These are phyloP conservation scores for Leuciscus idus DNA, from an alignment of 2,113 vertebrate species.

Conservation along the genomic window DNA sequence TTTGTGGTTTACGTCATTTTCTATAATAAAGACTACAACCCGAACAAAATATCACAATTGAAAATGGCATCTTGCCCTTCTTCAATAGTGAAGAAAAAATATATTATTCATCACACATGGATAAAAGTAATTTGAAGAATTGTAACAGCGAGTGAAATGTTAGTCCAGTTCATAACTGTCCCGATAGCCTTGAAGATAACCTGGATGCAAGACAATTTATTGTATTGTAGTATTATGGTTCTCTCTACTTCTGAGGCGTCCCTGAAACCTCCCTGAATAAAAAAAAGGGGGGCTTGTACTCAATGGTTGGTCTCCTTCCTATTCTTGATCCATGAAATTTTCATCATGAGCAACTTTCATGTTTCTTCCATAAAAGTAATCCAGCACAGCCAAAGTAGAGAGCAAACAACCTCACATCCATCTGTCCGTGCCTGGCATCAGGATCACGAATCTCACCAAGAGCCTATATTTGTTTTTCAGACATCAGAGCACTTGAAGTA, in stretches of 20 bases:
- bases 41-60: neutral
- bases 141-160: constrained; percentile 20
- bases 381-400: constrained; percentile 50
- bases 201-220: constrained; percentile 24
- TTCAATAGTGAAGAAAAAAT: neutral
- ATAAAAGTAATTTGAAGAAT: constrained; percentile 28
- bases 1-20: neutral
- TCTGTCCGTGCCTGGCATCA: constrained; percentile 57
- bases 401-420: constrained; percentile 50
- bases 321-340: constrained; percentile 57
- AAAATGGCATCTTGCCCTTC: neutral
- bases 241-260: constrained; percentile 33
- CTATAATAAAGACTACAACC: neutral
- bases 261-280: constrained; percentile 45
- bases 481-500: constrained; percentile 51
- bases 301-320: constrained; percentile 42
- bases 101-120: constrained; percentile 12
- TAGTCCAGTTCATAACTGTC: constrained; percentile 34
- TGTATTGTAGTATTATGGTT: constrained; percentile 48
- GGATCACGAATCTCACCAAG: constrained; percentile 43
- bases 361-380: constrained; percentile 53
- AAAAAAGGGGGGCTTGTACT: constrained; percentile 31
- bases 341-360: constrained; percentile 58
- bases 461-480: constrained; percentile 39
- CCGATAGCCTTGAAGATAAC: constrained; percentile 43